Base-by-base conservation (phyloP, 2,797 vertebrate species). In the Platalea minor region DNA sequence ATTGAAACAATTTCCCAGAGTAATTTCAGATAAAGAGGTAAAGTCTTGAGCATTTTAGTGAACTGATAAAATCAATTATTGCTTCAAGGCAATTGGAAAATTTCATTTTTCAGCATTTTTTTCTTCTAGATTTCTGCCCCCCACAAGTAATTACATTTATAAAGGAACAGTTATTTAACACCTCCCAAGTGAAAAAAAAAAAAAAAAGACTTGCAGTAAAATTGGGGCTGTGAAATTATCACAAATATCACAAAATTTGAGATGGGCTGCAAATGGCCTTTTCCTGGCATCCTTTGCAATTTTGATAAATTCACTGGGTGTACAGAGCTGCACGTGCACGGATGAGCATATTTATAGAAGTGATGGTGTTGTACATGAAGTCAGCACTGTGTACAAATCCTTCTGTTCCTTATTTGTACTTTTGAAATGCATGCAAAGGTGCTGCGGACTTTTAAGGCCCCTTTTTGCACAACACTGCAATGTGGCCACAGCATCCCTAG, bases 11-110 rank as follows among this genome's bases (percentile, higher is more conserved):
- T 92, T 96, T 94, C 29, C 37, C 21, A 43, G 45, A 56, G 41
- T 89, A 84, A 89, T 95, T 82, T 91, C 63, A 67, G 63, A 51
- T 74, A 93, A 91, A 96, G 46, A 79, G 23, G 9, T 82, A 82
- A 91, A 78, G n/a, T 31, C 65, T 76, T 60, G n/a, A 79, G 67
- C 43, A 78, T 86, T 89, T 88, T 61, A 91, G 57, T 69, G 65
- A 84, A 39, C 29, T 45, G 61, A 60, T 64, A 70, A 85, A 88
- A 83, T 85, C 72, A 85, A 69, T 91, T 75, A 57, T 93, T 82
- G 9, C 68, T 85, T 70, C 61, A 78, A 84, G 39, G 18, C 26
- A 85, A 84, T 28, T 24, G 10, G 21, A 89, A 94, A 67, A 84
- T 74, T 64, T 70, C 6, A 25, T 70, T 82, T 95, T 87, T 83